phyloP scores from a whole-genome alignment of 2,797 vertebrate species.

The Chelon auratus region DNA sequence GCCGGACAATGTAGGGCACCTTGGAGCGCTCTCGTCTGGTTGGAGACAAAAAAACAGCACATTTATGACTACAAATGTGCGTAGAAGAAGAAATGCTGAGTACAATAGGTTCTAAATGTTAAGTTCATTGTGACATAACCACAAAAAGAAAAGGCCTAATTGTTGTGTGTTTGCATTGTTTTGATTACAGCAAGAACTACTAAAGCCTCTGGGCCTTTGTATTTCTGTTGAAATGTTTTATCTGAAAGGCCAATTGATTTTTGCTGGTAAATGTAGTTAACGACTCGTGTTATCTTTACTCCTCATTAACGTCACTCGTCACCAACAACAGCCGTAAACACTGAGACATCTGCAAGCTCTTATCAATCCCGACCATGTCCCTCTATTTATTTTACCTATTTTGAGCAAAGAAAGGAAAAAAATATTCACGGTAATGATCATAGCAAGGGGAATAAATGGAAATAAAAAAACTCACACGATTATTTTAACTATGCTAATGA shows the following conservation, averaged over 20 bases:
- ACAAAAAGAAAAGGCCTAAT: background rate
- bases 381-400: background rate
- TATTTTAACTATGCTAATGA: too few relatives aligned
- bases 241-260: slow-evolving; percentile 27
- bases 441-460: too few relatives aligned
- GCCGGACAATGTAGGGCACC: slow-evolving; percentile 97
- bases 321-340: background rate
- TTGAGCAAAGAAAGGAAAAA: background rate
- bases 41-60: slow-evolving; percentile 13
- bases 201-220: slow-evolving; percentile 12
- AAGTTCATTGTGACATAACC: background rate
- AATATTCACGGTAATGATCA: background rate
- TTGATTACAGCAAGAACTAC: background rate
- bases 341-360: background rate
- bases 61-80: background rate
- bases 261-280: slow-evolving; percentile 45
- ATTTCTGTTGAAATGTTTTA: slow-evolving; percentile 38
- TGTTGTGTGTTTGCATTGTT: background rate
- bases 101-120: background rate
- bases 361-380: background rate
- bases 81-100: background rate
- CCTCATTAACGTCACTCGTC: slow-evolving; percentile 51
- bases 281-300: slow-evolving; percentile 46
- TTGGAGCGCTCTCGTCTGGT: slow-evolving; percentile 95
- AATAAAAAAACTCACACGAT: too few relatives aligned